Evolutionary conservation across 2,113 vertebrate species (phyloP), one percentile per base, ranked within the genome.

Genomic region (Eublepharis macularius): DNA sequence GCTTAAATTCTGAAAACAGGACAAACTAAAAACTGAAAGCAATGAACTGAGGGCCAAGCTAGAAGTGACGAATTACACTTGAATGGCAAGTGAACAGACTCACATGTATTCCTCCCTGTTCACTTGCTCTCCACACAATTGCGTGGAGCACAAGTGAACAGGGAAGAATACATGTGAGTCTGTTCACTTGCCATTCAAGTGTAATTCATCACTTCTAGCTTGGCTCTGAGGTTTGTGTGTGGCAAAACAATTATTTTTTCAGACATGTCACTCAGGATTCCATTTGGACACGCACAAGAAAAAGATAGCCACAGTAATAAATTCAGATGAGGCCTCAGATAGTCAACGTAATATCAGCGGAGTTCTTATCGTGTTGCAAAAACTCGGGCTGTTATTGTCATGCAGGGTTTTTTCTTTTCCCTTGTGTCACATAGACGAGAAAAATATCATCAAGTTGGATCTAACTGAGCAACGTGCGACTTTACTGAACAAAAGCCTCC

Each of bases 401-500:
- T 41, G 24, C 29, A 29, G 29, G 49, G 12, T 43, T 7, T 51
- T 39, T 6, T 10, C 21, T 16, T 57, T 45, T 69, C 82, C 80
- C 83, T 93, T 87, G n/a, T 83, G 57, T 32, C 65, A 2, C 24
- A 88, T 2, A 76, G 4, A 24, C 84, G 82, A 84, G 45, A 84
- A 82, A 41, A 34, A 73, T 24, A 65, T 13, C 47, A 7, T 43
- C 43, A 69, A 43, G n/a, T 69, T 80, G 43, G 6, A 82, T 51
- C 77, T 82, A 81, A 2, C 77, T 70, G 47, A 84, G 78, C 3
- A 34, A 78, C 43, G 34, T 43, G 29, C 13, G 13, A 87, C 84
- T 81, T 91, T 88, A 89, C 88, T 91, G 85, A 88, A 81, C 57
- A 86, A 51, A 88, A 63, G 54, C 57, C 34, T 39, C 83, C 29